These are phyloP conservation scores for Amphiprion ocellaris DNA, from an alignment of 2,113 vertebrate genomes.

Conservation along the genomic window DNA sequence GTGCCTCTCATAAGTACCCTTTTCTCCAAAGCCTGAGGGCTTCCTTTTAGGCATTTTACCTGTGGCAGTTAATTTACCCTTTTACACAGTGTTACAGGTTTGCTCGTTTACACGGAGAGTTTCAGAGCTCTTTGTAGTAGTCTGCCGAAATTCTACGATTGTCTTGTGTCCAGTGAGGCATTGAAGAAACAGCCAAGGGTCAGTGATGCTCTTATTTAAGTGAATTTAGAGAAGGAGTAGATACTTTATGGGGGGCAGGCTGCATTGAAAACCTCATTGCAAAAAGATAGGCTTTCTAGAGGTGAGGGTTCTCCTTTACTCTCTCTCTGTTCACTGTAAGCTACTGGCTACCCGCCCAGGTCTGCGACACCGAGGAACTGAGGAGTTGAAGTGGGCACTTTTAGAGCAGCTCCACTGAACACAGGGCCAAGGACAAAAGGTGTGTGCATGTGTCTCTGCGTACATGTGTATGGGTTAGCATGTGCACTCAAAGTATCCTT, in stretches of 20 bases:
- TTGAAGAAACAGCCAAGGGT: constrained; percentile 34
- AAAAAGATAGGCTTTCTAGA: constrained; percentile 53
- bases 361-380: constrained; percentile 59
- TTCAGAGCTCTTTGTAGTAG: constrained; percentile 24
- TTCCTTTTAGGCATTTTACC: neutral
- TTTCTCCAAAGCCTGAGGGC: neutral
- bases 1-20: neutral
- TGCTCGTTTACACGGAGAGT: constrained; percentile 4
- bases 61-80: constrained; percentile 2
- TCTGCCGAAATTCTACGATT: constrained; percentile 41
- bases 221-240: constrained; percentile 53
- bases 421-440: constrained; percentile 75
- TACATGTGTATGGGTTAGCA: constrained; percentile 9
- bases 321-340: constrained; percentile 56
- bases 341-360: constrained; percentile 70
- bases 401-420: constrained; percentile 71
- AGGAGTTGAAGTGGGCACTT: constrained; percentile 81
- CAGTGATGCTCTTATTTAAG: constrained; percentile 54
- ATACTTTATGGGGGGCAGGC: constrained; percentile 33
- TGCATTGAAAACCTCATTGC: constrained; percentile 42
- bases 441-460: constrained; percentile 42
- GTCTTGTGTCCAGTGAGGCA: constrained; percentile 22
- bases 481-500: constrained; percentile 43
- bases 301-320: constrained; percentile 20
- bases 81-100: neutral